A percentile compares a stretch with the other conserved stretches of the same genome.
These are phyloP conservation scores for Berghia stephanieae DNA, from an alignment of 1,140 invertebrate species.

Conservation along the genomic window DNA sequence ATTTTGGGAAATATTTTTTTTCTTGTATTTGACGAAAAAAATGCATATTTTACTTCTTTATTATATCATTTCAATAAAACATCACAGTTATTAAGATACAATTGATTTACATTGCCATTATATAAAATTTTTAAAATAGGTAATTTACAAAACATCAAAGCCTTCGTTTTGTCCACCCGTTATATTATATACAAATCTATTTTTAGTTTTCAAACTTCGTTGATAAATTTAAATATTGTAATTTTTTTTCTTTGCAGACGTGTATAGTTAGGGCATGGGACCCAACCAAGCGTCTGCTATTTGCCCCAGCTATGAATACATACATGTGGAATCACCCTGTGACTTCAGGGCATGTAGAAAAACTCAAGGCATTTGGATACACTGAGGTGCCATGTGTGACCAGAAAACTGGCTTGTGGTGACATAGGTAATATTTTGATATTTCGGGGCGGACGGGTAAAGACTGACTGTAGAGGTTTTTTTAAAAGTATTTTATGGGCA, in stretches of 20 bases:
- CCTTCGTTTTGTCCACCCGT: background rate
- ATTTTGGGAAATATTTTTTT: no score
- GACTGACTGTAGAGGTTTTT: no score
- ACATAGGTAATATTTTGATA: constrained; percentile 69
- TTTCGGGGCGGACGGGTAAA: background rate
- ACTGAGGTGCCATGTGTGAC: constrained; percentile 84
- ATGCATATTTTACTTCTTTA: no score
- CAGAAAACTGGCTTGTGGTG: constrained; percentile 94
- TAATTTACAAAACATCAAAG: background rate
- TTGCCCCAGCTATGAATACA: constrained; percentile 99
- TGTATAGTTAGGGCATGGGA: constrained; percentile 95
- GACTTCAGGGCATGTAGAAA: constrained; percentile 80
- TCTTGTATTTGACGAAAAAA: no score
- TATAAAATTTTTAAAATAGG: no score
- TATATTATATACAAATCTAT: background rate
- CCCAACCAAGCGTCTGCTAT: constrained; percentile 78
- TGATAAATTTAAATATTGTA: no score
- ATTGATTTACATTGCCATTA: no score
- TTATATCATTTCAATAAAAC: no score
- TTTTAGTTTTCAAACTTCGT: background rate
- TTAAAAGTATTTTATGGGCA: no score
- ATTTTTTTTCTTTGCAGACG: constrained; percentile 68
- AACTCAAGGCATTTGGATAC: constrained; percentile 82
- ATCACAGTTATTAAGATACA: no score
- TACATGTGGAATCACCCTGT: constrained; percentile 91